phyloP scores from a whole-genome alignment of 1,140 invertebrate genomes.

The Vollenhovia emeryi region DNA sequence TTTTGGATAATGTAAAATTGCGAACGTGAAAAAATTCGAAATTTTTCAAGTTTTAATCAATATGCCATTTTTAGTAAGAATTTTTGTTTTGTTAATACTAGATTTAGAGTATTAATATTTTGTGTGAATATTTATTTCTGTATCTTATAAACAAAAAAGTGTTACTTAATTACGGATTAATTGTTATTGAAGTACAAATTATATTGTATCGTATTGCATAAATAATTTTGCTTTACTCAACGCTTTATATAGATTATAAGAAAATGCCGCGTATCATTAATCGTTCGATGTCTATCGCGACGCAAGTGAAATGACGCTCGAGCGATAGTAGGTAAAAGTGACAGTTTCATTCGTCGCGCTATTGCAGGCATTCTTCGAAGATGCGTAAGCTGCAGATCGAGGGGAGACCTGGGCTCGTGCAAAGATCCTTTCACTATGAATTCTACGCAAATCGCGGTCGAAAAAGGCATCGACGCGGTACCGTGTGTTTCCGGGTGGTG shows the following conservation, averaged over 20 bases:
- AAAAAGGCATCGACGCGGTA: slow-evolving; percentile 90
- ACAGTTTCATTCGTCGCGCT: slow-evolving; percentile 33
- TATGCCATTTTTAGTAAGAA: slow-evolving; percentile 10
- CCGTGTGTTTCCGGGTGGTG: slow-evolving; percentile 97
- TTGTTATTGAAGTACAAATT: background rate
- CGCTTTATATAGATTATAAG: background rate
- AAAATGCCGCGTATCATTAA: background rate
- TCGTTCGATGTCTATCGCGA: background rate
- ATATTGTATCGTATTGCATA: background rate
- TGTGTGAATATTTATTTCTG: background rate
- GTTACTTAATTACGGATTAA: background rate
- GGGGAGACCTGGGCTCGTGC: slow-evolving; percentile 94
- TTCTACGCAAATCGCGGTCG: slow-evolving; percentile 89
- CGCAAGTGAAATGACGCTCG: background rate
- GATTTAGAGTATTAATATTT: background rate
- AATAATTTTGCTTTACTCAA: background rate
- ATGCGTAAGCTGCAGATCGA: slow-evolving; percentile 93
- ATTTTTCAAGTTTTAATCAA: background rate
- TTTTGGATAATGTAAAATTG: background rate
- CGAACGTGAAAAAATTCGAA: background rate
- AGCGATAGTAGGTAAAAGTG: slow-evolving; percentile 12
- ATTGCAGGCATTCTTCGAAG: slow-evolving; percentile 87
- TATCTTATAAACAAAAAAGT: background rate
- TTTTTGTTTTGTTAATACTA: background rate
- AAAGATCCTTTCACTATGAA: slow-evolving; percentile 94